These are phyloP conservation scores for Agraylea sexmaculata DNA, from an alignment of 1,140 invertebrate species.

Conservation along the genomic window DNA sequence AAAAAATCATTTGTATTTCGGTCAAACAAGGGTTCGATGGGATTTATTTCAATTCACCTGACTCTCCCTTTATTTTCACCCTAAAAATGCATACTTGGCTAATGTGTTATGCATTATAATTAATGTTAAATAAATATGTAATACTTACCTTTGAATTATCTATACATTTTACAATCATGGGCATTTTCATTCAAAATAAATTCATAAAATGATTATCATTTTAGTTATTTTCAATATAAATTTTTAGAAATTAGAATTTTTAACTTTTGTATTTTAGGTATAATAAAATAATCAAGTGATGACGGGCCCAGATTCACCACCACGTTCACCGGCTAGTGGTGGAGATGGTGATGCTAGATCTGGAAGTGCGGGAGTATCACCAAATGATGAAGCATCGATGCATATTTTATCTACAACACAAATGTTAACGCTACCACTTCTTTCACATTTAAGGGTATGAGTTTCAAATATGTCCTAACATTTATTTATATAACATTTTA, in stretches of 20 bases:
- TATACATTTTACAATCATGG: background rate
- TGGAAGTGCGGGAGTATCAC: no score
- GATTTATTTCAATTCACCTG: no score
- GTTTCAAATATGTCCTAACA: background rate
- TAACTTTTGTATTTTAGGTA: background rate
- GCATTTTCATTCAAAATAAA: background rate
- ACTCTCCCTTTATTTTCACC: no score
- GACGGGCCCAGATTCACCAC: constrained; percentile 18
- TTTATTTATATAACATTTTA: background rate
- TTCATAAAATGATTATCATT: background rate
- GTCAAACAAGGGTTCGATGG: no score
- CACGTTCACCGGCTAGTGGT: constrained; percentile 4
- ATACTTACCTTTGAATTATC: background rate
- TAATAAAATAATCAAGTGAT: constrained; percentile 8
- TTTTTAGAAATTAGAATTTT: no score
- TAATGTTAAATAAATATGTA: background rate
- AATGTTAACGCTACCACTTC: constrained; percentile 10
- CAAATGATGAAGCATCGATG: constrained; percentile 6
- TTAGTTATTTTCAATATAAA: background rate
- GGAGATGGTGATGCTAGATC: constrained; percentile 7
- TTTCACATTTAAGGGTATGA: constrained; percentile 17
- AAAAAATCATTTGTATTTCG: no score
- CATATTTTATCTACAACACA: constrained; percentile 10
- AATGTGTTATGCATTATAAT: background rate
- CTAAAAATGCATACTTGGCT: no score